These are phyloP conservation scores for Coecobrya sp. DNA, from an alignment of 2,888 invertebrate genomes.

Conservation along the genomic window DNA sequence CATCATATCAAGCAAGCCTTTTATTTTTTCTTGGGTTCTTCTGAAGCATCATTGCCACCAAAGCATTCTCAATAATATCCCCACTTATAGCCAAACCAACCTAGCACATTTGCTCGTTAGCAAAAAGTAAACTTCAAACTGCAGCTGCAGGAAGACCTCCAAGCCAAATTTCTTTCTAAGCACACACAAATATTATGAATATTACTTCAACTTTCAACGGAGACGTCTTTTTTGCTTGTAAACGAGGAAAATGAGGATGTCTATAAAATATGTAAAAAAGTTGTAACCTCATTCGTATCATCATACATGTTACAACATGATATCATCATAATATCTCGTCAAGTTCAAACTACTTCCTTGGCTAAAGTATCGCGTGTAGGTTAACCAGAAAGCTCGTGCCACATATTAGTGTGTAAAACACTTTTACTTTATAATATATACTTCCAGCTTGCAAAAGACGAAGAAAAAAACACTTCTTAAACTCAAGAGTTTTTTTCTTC, in stretches of 20 bases:
- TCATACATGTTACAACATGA: neutral
- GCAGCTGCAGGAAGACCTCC: slow-evolving; percentile 18
- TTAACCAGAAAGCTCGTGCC: slow-evolving; percentile 56
- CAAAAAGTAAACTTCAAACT: neutral
- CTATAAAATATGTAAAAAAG: slow-evolving; percentile 69
- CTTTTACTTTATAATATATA: slow-evolving; percentile 12
- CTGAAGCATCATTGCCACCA: neutral
- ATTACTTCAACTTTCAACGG: slow-evolving; percentile 16
- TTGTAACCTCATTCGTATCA: slow-evolving; percentile 68
- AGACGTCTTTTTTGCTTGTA: neutral
- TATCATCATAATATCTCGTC: slow-evolving; percentile 24
- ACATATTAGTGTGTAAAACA: slow-evolving; percentile 40
- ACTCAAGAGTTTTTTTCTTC: slow-evolving; percentile 34
- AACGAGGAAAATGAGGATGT: slow-evolving; percentile 41
- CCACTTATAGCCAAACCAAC: neutral
- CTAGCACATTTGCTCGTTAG: slow-evolving; percentile 55
- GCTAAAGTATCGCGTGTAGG: neutral
- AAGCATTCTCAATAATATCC: slow-evolving; percentile 15
- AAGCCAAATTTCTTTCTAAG: slow-evolving; percentile 29
- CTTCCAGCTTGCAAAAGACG: slow-evolving; percentile 11
- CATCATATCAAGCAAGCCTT: slow-evolving; percentile 28
- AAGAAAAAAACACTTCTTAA: slow-evolving; percentile 40
- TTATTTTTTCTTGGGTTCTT: slow-evolving; percentile 5
- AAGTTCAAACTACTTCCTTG: slow-evolving; percentile 3
- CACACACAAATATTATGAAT: slow-evolving; percentile 34